phyloP scores from a whole-genome alignment of 2,888 invertebrate genomes.

The Pseudeuparius sepicola region DNA sequence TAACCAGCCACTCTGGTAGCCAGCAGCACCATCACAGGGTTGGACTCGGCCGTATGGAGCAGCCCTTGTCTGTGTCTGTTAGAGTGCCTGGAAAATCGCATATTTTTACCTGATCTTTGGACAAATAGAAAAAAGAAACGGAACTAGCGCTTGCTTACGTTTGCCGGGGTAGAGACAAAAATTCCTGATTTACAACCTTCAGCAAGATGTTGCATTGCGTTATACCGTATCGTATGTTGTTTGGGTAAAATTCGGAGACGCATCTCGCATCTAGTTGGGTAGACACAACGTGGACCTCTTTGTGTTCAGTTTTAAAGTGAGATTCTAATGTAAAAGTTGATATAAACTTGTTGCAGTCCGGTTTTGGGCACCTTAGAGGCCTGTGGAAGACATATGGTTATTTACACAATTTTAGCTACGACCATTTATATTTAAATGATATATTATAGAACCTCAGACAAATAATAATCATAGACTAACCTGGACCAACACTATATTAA shows the following conservation, averaged over 20 bases:
- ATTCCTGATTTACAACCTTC: constrained; percentile 22
- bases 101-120: too few species aligned
- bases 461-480: too few species aligned
- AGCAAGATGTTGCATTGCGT: constrained; percentile 30
- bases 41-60: constrained; percentile 19
- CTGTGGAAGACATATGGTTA: too few species aligned
- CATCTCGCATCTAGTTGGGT: constrained; percentile 31
- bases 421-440: too few species aligned
- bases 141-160: too few species aligned
- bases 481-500: too few species aligned
- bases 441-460: too few species aligned
- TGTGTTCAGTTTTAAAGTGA: constrained; percentile 49
- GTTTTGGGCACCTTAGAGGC: constrained; percentile 43
- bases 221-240: constrained; percentile 28
- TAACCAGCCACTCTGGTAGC: constrained; percentile 27
- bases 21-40: constrained; percentile 29
- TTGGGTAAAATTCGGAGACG: constrained; percentile 31
- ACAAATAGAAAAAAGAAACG: too few species aligned
- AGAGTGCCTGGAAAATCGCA: too few species aligned
- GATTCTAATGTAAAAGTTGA: constrained; percentile 43
- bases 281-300: constrained; percentile 30
- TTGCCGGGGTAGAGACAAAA: too few species aligned
- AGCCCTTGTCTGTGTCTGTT: too few species aligned
- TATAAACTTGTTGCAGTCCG: constrained; percentile 43
- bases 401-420: too few species aligned